Percentiles rank a stretch among this genome's conserved stretches.
phyloP scores from a whole-genome alignment of 2,888 invertebrate genomes.

The Galerucella calmariensis region DNA sequence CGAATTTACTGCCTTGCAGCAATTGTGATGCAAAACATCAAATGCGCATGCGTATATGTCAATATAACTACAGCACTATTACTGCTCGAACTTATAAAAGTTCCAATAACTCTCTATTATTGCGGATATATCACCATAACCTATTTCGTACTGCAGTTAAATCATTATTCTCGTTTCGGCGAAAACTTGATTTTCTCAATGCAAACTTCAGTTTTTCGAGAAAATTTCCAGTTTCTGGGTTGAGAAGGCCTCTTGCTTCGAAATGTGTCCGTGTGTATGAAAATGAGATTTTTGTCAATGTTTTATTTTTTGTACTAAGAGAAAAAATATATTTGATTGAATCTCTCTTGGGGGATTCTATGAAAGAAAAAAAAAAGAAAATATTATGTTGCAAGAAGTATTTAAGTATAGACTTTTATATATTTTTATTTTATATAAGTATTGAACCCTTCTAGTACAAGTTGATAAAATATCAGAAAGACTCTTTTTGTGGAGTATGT shows the following conservation, averaged over 20 bases:
- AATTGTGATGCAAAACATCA: no score
- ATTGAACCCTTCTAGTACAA: conserved; percentile 39
- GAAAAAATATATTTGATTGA: conserved; percentile 34
- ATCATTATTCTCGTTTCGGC: no score
- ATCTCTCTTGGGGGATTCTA: conserved; percentile 33
- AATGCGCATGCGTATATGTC: no score
- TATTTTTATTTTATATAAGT: conserved; percentile 54
- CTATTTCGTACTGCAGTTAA: no score
- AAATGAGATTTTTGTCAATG: conserved; percentile 46
- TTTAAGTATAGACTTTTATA: conserved; percentile 51
- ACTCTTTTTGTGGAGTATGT: neutral
- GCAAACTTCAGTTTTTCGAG: no score
- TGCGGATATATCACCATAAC: no score
- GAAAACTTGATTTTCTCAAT: no score
- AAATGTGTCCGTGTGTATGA: neutral
- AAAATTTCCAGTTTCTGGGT: no score
- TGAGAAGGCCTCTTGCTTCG: neutral
- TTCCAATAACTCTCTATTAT: no score
- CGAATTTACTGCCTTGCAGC: no score
- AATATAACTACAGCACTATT: no score
- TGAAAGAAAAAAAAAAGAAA: conserved; percentile 15
- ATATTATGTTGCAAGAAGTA: conserved; percentile 34
- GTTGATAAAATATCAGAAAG: conserved; percentile 26
- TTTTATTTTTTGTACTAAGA: conserved; percentile 45
- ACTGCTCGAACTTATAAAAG: no score